Evolutionary conservation across 1,140 invertebrate species (phyloP).

Genomic region (Drosophila novamexicana): DNA sequence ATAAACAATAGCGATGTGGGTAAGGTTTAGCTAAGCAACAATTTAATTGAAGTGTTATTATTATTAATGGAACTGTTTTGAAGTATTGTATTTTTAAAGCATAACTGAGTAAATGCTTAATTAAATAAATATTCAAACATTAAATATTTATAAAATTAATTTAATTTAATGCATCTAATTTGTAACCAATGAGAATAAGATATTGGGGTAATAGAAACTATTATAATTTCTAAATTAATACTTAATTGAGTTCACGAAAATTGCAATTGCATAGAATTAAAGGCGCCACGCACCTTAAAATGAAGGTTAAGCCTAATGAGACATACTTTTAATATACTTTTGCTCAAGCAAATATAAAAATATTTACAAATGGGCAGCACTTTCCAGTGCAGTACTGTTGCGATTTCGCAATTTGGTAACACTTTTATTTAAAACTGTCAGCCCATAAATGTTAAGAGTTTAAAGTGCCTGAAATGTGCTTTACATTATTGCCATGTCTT

Average conservation of each 20-base stretch:
- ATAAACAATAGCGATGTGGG: slow-evolving; percentile 24
- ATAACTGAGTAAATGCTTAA: slow-evolving; percentile 1
- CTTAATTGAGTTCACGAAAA: no score
- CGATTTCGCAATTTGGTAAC: slow-evolving; percentile 41
- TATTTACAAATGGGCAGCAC: slow-evolving; percentile 16
- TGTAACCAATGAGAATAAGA: neutral
- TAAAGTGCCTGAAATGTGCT: slow-evolving; percentile 41
- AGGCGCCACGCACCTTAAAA: no score
- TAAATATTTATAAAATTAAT: neutral
- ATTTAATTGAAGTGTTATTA: neutral
- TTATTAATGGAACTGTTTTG: slow-evolving; percentile 13
- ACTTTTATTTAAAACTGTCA: slow-evolving; percentile 40
- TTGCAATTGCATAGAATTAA: no score
- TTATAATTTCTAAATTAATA: neutral
- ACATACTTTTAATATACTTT: no score
- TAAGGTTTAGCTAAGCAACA: neutral
- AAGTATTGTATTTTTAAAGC: neutral
- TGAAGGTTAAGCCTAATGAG: no score
- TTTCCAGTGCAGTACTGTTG: neutral
- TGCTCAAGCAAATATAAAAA: neutral
- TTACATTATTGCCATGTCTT: slow-evolving; percentile 61
- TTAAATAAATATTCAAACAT: neutral
- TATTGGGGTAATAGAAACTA: no score
- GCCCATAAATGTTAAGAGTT: slow-evolving; percentile 30
- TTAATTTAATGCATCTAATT: no score